These are phyloP conservation scores for Neelides sp. DNA, from an alignment of 1,140 invertebrate genomes.

Conservation along the genomic window DNA sequence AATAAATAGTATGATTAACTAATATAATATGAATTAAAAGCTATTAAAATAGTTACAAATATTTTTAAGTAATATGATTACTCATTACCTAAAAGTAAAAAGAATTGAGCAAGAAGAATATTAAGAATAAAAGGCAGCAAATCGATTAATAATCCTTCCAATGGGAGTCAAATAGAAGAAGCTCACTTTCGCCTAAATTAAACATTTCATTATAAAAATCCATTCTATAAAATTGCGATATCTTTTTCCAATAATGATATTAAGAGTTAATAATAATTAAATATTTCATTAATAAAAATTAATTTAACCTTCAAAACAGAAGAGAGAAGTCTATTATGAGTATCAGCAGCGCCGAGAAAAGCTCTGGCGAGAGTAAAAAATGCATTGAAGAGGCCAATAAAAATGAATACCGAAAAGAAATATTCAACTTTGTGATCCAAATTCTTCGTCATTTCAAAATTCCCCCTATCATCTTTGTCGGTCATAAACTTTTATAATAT, in stretches of 20 bases:
- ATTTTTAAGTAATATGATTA: too few relatives aligned
- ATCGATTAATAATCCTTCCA: constrained; percentile 88
- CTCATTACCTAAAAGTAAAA: constrained; percentile 54
- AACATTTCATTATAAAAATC: neutral
- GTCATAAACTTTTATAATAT: too few relatives aligned
- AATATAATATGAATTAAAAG: too few relatives aligned
- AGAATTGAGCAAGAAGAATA: constrained; percentile 80
- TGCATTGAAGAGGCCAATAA: constrained; percentile 65
- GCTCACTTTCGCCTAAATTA: constrained; percentile 59
- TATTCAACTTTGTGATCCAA: constrained; percentile 39
- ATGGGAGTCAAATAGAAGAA: constrained; percentile 84
- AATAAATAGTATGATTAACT: too few relatives aligned
- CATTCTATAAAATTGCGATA: constrained; percentile 20
- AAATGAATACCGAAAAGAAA: constrained; percentile 72
- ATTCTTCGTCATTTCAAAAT: too few relatives aligned
- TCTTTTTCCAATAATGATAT: neutral
- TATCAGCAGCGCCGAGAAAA: constrained; percentile 72
- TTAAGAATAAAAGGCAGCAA: constrained; percentile 95
- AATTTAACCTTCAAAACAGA: constrained; percentile 62
- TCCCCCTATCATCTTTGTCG: too few relatives aligned
- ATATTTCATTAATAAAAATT: constrained; percentile 1
- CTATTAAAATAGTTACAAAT: too few relatives aligned
- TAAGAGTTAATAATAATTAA: constrained; percentile 6
- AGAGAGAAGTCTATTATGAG: constrained; percentile 66
- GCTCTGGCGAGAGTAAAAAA: constrained; percentile 76